Percentiles rank a stretch among this genome's conserved stretches.
These are phyloP conservation scores for Noctua janthina DNA, from an alignment of 2,888 invertebrate species.

Conservation along the genomic window DNA sequence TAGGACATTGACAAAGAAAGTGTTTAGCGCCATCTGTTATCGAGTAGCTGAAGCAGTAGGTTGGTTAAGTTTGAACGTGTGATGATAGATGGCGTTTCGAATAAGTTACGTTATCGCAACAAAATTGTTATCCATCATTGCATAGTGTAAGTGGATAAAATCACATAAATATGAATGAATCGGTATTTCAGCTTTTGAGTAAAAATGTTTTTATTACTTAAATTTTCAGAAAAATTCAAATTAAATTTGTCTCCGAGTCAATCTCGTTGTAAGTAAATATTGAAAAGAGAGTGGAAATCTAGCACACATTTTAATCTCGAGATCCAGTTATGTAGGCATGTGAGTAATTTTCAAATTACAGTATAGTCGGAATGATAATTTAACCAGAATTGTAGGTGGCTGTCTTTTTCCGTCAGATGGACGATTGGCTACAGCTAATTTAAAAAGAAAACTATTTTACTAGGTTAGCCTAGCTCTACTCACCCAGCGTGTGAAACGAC, in stretches of 20 bases:
- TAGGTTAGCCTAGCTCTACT: slow-evolving; percentile 16
- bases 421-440: neutral
- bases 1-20: neutral
- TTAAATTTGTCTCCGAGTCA: neutral
- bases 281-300: neutral
- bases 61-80: neutral
- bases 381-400: neutral
- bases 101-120: too few species aligned
- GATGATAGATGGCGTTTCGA: slow-evolving; percentile 47
- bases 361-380: neutral
- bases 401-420: neutral
- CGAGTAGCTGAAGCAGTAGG: slow-evolving; percentile 43
- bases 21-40: slow-evolving; percentile 56
- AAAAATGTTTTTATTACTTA: neutral
- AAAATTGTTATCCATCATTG: neutral
- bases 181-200: neutral
- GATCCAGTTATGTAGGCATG: too few species aligned
- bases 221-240: neutral
- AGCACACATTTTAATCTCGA: neutral
- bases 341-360: neutral
- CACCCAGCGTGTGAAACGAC: slow-evolving; percentile 4
- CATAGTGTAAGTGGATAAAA: neutral
- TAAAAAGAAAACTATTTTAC: slow-evolving; percentile 20
- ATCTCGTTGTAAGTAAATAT: neutral
- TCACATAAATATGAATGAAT: too few species aligned